phyloP scores from a whole-genome alignment of 1,140 invertebrate genomes.

The Hermetia illucens region DNA sequence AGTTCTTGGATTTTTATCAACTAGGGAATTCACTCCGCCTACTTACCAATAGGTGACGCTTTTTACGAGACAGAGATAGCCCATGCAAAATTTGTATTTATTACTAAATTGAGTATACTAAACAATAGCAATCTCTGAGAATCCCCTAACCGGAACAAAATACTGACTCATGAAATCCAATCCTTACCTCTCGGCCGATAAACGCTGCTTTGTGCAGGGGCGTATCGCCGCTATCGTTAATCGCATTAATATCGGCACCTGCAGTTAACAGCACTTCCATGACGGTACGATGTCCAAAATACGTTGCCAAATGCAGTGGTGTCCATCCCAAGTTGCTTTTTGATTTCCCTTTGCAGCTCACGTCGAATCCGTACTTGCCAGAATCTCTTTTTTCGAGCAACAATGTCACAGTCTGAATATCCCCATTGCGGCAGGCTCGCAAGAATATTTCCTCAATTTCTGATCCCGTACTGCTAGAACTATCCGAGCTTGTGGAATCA shows the following conservation, averaged over 20 bases:
- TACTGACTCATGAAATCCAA: too few species aligned
- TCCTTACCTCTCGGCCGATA: conserved; percentile 35
- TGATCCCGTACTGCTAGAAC: background rate
- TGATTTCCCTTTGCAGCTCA: conserved; percentile 35
- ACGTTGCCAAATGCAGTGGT: conserved; percentile 34
- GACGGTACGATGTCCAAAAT: conserved; percentile 32
- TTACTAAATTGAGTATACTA: too few species aligned
- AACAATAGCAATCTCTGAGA: too few species aligned
- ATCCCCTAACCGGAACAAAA: too few species aligned
- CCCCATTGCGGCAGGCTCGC: conserved; percentile 25
- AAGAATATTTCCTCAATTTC: conserved; percentile 3
- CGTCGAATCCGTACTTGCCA: conserved; percentile 29
- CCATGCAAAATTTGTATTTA: background rate
- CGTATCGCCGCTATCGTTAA: conserved; percentile 32
- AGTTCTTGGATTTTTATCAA: too few species aligned
- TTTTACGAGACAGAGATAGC: too few species aligned
- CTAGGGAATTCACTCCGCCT: too few species aligned
- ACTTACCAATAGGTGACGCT: too few species aligned
- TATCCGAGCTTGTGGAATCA: conserved; percentile 2
- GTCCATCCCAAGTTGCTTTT: conserved; percentile 37
- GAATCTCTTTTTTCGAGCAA: conserved; percentile 27
- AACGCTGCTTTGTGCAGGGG: conserved; percentile 35
- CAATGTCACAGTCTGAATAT: conserved; percentile 29
- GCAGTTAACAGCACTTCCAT: conserved; percentile 30
- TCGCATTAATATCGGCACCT: conserved; percentile 32